Conservation (phyloP, 2,888 invertebrate species). For the Hoplodrina blanda region DNA sequence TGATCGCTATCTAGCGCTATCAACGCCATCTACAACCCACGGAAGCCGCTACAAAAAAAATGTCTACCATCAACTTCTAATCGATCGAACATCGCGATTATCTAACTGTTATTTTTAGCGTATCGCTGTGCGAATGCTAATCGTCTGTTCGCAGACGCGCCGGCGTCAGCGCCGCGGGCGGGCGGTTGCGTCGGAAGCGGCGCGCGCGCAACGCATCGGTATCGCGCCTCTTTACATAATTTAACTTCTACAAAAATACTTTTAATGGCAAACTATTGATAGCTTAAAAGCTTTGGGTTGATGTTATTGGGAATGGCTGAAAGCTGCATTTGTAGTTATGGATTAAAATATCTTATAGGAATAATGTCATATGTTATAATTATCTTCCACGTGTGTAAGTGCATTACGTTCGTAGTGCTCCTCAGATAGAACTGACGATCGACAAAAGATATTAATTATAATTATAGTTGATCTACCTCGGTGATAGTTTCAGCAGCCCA, state of each 20-base stretch:
- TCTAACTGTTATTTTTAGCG: slow-evolving; percentile 65
- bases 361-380: neutral
- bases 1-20: slow-evolving; percentile 4
- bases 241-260: slow-evolving; percentile 46
- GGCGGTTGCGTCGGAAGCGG: slow-evolving; percentile 64
- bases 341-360: neutral
- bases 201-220: slow-evolving; percentile 64
- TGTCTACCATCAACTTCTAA: slow-evolving; percentile 34
- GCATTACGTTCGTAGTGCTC: neutral
- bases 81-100: slow-evolving; percentile 55
- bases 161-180: slow-evolving; percentile 69
- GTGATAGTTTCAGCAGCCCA: neutral
- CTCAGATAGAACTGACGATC: neutral
- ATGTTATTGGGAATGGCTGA: slow-evolving; percentile 5
- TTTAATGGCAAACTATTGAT: slow-evolving; percentile 43
- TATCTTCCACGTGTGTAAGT: neutral
- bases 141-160: slow-evolving; percentile 68
- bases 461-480: neutral
- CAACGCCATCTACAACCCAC: slow-evolving; percentile 44
- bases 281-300: slow-evolving; percentile 36
- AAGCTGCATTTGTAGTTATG: slow-evolving; percentile 18
- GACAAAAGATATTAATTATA: neutral
- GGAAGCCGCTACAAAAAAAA: slow-evolving; percentile 27
- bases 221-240: slow-evolving; percentile 61
- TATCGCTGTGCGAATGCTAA: slow-evolving; percentile 60